A percentile compares a stretch with the other conserved stretches of the same genome.
Evolutionary conservation across 2,113 vertebrate genomes (phyloP).

Genomic region (Tamias sibiricus): DNA sequence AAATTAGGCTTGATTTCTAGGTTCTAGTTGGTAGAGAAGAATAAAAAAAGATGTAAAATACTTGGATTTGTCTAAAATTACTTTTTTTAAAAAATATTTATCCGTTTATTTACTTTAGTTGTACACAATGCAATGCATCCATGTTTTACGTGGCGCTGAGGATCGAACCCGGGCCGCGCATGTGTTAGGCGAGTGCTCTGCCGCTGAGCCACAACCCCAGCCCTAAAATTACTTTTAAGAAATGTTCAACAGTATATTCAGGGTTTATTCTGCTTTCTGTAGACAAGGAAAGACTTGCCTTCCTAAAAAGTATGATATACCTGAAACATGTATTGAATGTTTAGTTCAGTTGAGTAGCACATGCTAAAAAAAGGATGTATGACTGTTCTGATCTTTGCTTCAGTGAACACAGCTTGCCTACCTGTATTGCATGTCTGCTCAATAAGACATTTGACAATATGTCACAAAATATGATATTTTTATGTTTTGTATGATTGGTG

Average conservation of each 20-base stretch:
- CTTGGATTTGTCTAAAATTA: slow-evolving; percentile 13
- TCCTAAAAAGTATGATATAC: not conserved
- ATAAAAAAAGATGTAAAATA: not conserved
- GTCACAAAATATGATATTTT: not conserved
- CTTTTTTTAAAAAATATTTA: too few relatives aligned
- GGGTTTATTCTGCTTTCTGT: not conserved
- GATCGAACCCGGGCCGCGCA: too few relatives aligned
- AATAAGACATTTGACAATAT: not conserved
- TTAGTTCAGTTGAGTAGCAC: not conserved
- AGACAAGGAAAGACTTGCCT: not conserved
- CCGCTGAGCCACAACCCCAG: too few relatives aligned
- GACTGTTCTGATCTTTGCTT: not conserved
- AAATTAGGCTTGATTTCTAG: not conserved
- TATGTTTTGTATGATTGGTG: not conserved
- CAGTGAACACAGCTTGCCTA: not conserved
- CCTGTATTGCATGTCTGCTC: not conserved
- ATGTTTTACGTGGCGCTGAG: too few relatives aligned
- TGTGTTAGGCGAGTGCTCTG: too few relatives aligned
- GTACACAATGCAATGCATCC: too few relatives aligned
- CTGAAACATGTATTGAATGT: not conserved
- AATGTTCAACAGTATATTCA: not conserved
- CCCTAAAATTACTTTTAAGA: not conserved
- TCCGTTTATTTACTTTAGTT: too few relatives aligned
- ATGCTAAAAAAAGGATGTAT: not conserved
- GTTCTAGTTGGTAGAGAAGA: not conserved